These are phyloP conservation scores for Ctenoplectra terminalis DNA, from an alignment of 1,140 invertebrate genomes.

Conservation along the genomic window DNA sequence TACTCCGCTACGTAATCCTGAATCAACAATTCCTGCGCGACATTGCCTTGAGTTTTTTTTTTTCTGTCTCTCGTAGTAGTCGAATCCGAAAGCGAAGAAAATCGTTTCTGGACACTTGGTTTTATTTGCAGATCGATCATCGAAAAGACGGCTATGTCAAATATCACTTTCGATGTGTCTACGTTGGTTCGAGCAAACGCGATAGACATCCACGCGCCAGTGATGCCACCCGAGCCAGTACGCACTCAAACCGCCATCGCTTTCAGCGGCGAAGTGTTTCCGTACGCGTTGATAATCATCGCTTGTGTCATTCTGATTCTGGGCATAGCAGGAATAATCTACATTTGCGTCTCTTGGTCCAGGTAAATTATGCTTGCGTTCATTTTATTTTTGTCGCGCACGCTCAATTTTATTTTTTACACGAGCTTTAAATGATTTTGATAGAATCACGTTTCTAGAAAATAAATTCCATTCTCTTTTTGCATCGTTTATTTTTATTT, in stretches of 20 bases:
- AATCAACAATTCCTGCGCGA: neutral
- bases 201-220: constrained; percentile 87
- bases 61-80: neutral
- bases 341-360: constrained; percentile 96
- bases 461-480: no score
- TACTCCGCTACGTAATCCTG: neutral
- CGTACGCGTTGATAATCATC: constrained; percentile 93
- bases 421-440: no score
- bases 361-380: constrained; percentile 86
- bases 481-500: no score
- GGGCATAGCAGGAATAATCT: constrained; percentile 93
- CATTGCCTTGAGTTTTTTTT: neutral
- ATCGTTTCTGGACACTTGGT: neutral
- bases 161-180: constrained; percentile 87
- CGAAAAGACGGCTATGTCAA: constrained; percentile 84
- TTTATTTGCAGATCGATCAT: constrained; percentile 80
- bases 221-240: constrained; percentile 80
- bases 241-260: constrained; percentile 84
- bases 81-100: neutral
- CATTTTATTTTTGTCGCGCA: neutral
- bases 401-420: no score
- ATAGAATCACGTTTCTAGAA: no score
- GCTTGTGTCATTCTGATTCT: constrained; percentile 93
- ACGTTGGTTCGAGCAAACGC: constrained; percentile 86
- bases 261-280: constrained; percentile 89